These are phyloP conservation scores for Eremophila alpestris DNA, from an alignment of 2,797 vertebrate genomes.

Conservation along the genomic window DNA sequence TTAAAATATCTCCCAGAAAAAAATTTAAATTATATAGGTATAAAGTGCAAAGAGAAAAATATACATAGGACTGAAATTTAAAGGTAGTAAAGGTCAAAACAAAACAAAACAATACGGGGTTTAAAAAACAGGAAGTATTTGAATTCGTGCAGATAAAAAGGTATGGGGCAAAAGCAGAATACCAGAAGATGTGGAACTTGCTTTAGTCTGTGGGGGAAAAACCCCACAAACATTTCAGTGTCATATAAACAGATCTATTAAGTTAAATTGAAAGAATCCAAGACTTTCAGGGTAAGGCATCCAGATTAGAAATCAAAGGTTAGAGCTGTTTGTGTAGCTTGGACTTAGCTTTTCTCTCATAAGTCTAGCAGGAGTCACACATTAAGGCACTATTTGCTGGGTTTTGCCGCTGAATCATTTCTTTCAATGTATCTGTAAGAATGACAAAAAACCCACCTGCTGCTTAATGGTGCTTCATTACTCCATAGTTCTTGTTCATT, in stretches of 20 bases:
- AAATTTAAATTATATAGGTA: accelerated
- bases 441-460: background rate
- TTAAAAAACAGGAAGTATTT: background rate
- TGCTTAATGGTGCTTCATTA: background rate
- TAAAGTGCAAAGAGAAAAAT: background rate
- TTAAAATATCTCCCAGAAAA: background rate
- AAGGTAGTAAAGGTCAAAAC: background rate
- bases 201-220: background rate
- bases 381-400: background rate
- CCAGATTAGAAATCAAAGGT: background rate
- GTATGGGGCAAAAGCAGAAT: background rate
- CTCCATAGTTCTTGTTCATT: background rate
- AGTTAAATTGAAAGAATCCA: background rate
- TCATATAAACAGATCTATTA: background rate
- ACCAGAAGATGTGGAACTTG: background rate
- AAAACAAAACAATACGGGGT: background rate
- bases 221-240: background rate
- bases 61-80: background rate
- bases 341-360: background rate
- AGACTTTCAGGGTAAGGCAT: background rate
- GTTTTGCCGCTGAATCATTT: background rate
- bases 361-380: background rate
- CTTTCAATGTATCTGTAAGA: background rate
- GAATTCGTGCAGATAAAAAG: background rate
- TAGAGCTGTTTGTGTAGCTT: background rate